Evolutionary conservation across 2,113 vertebrate species (phyloP).

Genomic region (Ciconia stormi): DNA sequence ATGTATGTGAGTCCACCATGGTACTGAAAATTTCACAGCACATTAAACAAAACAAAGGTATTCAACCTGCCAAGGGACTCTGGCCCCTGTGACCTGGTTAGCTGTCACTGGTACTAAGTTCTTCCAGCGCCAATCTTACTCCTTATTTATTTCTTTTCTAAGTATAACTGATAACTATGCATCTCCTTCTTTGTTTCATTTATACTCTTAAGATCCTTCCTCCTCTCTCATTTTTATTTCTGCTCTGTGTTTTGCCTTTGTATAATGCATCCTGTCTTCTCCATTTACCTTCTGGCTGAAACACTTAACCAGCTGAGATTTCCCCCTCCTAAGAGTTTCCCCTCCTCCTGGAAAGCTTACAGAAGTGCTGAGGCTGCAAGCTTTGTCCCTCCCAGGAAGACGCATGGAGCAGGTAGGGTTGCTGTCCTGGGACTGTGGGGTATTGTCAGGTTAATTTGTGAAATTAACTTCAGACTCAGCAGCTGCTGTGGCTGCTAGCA

Average conservation of each 20-base stretch:
- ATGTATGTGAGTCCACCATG: accelerated
- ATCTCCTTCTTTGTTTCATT: background rate
- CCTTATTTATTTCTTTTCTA: background rate
- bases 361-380: slow-evolving; percentile 26
- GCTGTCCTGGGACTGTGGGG: slow-evolving; percentile 13
- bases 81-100: background rate
- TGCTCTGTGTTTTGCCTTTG: background rate
- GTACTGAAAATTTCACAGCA: background rate
- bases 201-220: background rate
- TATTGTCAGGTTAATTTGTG: slow-evolving; percentile 54
- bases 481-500: background rate
- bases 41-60: background rate
- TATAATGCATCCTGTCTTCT: background rate
- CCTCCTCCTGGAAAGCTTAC: background rate
- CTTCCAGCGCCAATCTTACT: background rate
- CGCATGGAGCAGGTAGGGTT: background rate
- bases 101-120: background rate
- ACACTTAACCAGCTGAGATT: background rate
- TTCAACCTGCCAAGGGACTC: background rate
- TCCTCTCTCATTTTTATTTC: background rate
- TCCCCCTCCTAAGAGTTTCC: background rate
- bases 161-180: background rate
- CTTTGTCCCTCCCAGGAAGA: background rate
- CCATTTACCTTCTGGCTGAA: slow-evolving; percentile 4
- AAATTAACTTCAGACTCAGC: slow-evolving; percentile 61